Conservation (phyloP, 2,797 vertebrate genomes). For the Etheostoma nigrum region DNA sequence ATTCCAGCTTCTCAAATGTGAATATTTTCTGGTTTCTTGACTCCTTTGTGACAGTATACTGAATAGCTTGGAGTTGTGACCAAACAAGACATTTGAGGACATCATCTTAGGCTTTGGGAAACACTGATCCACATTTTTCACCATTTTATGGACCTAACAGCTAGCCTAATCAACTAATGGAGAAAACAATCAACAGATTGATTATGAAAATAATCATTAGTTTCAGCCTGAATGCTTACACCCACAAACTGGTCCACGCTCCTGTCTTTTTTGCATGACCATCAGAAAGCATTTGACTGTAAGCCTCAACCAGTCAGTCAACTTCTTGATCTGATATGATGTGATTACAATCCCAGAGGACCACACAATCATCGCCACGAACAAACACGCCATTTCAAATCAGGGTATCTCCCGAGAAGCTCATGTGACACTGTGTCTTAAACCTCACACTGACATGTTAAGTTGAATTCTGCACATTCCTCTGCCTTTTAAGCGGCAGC, state of each 20-base stretch:
- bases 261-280: slow-evolving; percentile 51
- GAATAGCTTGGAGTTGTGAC: too few species aligned
- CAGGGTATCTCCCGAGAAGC: slow-evolving; percentile 40
- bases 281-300: slow-evolving; percentile 44
- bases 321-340: slow-evolving; percentile 34
- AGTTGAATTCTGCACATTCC: slow-evolving; percentile 78
- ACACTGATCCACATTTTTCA: too few species aligned
- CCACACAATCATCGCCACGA: not conserved
- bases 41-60: too few species aligned
- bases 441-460: slow-evolving; percentile 65
- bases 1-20: too few species aligned
- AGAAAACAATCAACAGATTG: too few species aligned
- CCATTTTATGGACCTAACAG: too few species aligned
- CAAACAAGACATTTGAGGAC: too few species aligned
- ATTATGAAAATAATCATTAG: too few species aligned
- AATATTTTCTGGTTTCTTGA: too few species aligned
- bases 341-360: slow-evolving; percentile 27
- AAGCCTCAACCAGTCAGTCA: slow-evolving; percentile 30
- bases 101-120: too few species aligned
- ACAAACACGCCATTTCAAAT: slow-evolving; percentile 30
- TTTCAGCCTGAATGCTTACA: not conserved
- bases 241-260: slow-evolving; percentile 18
- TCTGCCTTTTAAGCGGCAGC: slow-evolving; percentile 45
- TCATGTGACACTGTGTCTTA: slow-evolving; percentile 65
- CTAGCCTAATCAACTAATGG: too few species aligned